phyloP scores from a whole-genome alignment of 2,113 vertebrate genomes.

The Hyperopisus bebe region DNA sequence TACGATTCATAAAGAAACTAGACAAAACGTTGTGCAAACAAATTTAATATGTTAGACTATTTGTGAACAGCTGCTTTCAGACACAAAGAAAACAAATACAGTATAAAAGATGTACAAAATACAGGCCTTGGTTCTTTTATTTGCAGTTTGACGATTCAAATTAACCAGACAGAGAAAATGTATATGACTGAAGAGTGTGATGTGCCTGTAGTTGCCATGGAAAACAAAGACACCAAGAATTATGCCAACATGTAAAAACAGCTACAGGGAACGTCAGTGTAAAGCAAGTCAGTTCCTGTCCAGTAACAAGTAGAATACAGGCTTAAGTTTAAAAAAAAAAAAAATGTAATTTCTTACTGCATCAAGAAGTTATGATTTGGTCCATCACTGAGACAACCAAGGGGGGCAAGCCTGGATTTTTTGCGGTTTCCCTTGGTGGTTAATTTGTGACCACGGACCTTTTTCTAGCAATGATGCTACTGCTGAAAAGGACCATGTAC shows the following conservation, averaged over 20 bases:
- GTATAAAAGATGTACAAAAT: constrained; percentile 11
- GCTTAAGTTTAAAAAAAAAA: neutral
- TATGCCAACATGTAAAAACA: constrained; percentile 35
- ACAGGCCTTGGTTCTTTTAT: constrained; percentile 37
- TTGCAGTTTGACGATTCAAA: constrained; percentile 26
- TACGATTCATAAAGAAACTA: neutral
- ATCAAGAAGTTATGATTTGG: neutral
- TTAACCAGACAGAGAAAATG: constrained; percentile 43
- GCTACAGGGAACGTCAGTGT: constrained; percentile 16
- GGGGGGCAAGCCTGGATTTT: neutral
- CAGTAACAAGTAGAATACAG: neutral
- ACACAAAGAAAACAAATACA: neutral
- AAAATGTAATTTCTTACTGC: neutral
- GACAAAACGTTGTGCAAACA: neutral
- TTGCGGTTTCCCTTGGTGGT: neutral
- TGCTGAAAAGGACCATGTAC: neutral
- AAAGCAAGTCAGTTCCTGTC: neutral
- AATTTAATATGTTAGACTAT: neutral
- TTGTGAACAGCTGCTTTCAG: neutral
- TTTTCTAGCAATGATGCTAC: neutral
- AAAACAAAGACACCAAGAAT: constrained; percentile 26
- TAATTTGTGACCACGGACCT: neutral
- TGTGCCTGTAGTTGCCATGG: constrained; percentile 13
- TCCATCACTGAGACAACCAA: neutral
- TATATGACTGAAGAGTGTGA: constrained; percentile 42